phyloP scores from a whole-genome alignment of 1,140 invertebrate genomes.

The Trachymyrmex septentrionalis region DNA sequence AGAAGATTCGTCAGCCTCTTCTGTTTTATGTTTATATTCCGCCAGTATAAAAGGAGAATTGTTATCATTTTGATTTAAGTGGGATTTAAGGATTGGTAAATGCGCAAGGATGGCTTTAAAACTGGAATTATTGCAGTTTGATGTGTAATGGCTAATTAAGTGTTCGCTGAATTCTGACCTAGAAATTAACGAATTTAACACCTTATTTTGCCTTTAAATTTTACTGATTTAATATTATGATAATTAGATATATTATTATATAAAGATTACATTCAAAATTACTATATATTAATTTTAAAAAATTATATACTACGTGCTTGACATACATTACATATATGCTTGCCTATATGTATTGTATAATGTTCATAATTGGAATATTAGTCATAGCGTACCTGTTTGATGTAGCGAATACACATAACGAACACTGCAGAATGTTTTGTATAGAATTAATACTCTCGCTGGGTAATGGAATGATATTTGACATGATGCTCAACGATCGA shows the following conservation, averaged over 20 bases:
- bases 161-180: conserved; percentile 75
- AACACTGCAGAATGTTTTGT: conserved; percentile 68
- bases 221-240: not conserved
- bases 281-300: not conserved
- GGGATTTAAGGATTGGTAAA: not conserved
- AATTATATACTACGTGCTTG: not conserved
- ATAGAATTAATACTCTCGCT: conserved; percentile 10
- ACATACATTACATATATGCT: no score
- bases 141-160: conserved; percentile 63
- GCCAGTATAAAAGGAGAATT: conserved; percentile 51
- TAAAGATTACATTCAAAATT: not conserved
- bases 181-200: conserved; percentile 28
- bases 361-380: not conserved
- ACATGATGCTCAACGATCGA: conserved; percentile 34
- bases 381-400: conserved; percentile 70
- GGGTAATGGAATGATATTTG: conserved; percentile 44
- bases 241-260: not conserved
- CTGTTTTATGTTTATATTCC: conserved; percentile 81
- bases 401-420: conserved; percentile 68
- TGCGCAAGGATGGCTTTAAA: conserved; percentile 61
- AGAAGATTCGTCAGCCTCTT: conserved; percentile 89
- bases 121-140: conserved; percentile 46
- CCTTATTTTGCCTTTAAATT: not conserved
- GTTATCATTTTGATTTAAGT: conserved; percentile 7
- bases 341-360: no score